Evolutionary conservation across 1,140 invertebrate genomes (phyloP).

Genomic region (Zaprionus vittiger): DNA sequence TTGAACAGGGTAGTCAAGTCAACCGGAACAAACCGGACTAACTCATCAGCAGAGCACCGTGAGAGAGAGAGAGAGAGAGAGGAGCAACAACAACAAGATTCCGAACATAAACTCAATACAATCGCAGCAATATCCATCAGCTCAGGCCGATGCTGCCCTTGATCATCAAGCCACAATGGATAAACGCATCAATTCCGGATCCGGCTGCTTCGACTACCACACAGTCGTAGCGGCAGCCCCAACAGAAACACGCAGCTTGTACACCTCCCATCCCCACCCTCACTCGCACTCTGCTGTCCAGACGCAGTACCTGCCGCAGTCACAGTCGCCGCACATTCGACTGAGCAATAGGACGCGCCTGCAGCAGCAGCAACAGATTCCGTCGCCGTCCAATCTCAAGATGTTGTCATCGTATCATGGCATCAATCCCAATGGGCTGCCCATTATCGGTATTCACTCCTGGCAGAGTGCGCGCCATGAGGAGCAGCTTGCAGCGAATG

Average conservation of each 20-base stretch:
- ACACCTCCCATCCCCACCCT: neutral
- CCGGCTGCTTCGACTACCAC: slow-evolving; percentile 14
- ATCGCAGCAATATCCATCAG: slow-evolving; percentile 1
- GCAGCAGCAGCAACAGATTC: slow-evolving; percentile 6
- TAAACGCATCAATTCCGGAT: slow-evolving; percentile 20
- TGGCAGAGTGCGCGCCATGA: slow-evolving; percentile 16
- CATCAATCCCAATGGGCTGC: slow-evolving; percentile 25
- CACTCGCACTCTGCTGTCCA: neutral
- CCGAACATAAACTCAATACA: slow-evolving; percentile 3
- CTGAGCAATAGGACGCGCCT: neutral
- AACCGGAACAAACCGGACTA: slow-evolving; percentile 21
- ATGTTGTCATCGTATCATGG: slow-evolving; percentile 39
- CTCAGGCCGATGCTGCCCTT: slow-evolving; percentile 29
- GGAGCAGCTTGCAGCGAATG: slow-evolving; percentile 9
- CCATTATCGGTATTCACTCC: slow-evolving; percentile 21
- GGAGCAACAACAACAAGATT: neutral
- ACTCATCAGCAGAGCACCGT: neutral
- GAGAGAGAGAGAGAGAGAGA: neutral
- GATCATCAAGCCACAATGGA: slow-evolving; percentile 20
- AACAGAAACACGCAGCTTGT: slow-evolving; percentile 1
- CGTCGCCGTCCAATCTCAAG: slow-evolving; percentile 28
- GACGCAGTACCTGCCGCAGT: neutral
- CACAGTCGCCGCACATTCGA: neutral
- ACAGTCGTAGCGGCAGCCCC: slow-evolving; percentile 9
- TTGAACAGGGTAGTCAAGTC: neutral